Evolutionary conservation across 2,888 invertebrate genomes (phyloP).

Genomic region (Troides helena): DNA sequence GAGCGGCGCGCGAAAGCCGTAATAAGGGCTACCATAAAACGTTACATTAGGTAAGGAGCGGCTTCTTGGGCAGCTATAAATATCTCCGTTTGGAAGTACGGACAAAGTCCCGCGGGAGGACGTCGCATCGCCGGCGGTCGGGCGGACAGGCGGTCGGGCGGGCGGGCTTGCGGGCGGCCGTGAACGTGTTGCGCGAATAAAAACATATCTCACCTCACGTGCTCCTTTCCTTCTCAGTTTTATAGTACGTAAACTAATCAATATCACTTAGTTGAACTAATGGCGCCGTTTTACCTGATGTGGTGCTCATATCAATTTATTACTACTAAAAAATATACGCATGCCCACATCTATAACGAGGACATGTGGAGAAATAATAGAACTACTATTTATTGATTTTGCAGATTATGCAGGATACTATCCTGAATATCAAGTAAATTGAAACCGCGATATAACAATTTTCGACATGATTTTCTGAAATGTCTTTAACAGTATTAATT

Average conservation of each 20-base stretch:
- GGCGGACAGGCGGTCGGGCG: conserved; percentile 54
- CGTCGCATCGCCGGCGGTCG: conserved; percentile 63
- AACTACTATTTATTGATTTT: too few relatives aligned
- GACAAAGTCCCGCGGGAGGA: conserved; percentile 76
- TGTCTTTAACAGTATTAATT: too few relatives aligned
- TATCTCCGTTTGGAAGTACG: conserved; percentile 79
- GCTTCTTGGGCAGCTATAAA: conserved; percentile 79
- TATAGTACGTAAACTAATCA: conserved; percentile 58
- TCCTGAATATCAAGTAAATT: too few relatives aligned
- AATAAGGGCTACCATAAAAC: conserved; percentile 79
- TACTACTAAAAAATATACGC: too few relatives aligned
- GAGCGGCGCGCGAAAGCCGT: conserved; percentile 66
- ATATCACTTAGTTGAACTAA: conserved; percentile 68
- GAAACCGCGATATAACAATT: too few relatives aligned
- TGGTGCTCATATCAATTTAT: too few relatives aligned
- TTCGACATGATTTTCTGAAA: too few relatives aligned
- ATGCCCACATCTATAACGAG: not conserved
- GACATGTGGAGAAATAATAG: too few relatives aligned
- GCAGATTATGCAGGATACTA: too few relatives aligned
- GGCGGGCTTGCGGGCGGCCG: conserved; percentile 42
- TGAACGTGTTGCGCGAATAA: conserved; percentile 76
- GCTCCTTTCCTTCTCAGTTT: conserved; percentile 43
- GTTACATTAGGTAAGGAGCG: conserved; percentile 79
- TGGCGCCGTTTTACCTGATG: conserved; percentile 52
- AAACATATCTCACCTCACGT: conserved; percentile 68